A percentile compares a stretch with the other conserved stretches of the same genome.
Conservation (phyloP, 2,113 vertebrate genomes). For the Penelope pileata region DNA sequence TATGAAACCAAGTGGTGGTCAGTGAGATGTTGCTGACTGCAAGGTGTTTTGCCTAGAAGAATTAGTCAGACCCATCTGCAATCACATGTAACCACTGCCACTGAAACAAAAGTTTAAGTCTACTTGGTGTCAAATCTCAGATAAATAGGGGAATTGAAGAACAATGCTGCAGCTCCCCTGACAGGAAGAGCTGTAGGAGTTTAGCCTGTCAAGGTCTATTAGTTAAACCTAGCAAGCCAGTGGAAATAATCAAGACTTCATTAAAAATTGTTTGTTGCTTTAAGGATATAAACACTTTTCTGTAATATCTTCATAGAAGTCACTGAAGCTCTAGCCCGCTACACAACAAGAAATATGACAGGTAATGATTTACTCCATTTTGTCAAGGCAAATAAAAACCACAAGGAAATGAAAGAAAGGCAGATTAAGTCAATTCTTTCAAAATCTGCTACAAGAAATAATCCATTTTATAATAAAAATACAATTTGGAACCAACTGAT, state of each 20-base stretch:
- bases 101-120: constrained; percentile 16
- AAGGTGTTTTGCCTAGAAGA: constrained; percentile 43
- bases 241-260: background rate
- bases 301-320: background rate
- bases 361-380: background rate
- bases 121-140: constrained; percentile 34
- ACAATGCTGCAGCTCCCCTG: background rate
- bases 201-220: background rate
- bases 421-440: background rate
- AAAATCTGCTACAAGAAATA: background rate
- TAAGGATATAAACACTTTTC: background rate
- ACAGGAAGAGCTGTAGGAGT: constrained; percentile 20
- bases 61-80: constrained; percentile 21
- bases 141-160: constrained; percentile 34
- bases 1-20: constrained; percentile 1
- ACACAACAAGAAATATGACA: rapidly evolving
- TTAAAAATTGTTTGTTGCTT: background rate
- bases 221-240: background rate
- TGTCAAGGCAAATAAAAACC: background rate
- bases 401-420: background rate
- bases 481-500: background rate
- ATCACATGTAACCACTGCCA: background rate
- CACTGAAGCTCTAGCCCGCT: background rate
- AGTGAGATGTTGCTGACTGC: constrained; percentile 42
- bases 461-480: background rate